Percentiles rank a stretch among this genome's conserved stretches.
Evolutionary conservation across 2,888 invertebrate genomes (phyloP).

Genomic region (Carabus problematicus): DNA sequence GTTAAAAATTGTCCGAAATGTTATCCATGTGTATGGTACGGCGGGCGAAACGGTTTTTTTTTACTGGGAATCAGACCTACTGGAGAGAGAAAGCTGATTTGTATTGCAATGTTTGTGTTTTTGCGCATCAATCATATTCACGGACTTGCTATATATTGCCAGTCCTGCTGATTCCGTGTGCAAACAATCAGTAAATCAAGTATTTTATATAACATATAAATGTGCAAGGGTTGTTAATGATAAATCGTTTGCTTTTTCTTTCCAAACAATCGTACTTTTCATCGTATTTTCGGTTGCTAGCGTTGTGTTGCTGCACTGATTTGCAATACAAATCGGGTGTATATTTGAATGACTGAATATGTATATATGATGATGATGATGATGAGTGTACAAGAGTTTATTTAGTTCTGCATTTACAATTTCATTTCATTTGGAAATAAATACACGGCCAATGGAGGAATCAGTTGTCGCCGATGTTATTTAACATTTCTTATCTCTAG

Average conservation of each 20-base stretch:
- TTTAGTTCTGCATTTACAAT: conserved; percentile 42
- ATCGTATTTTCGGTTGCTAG: too few species aligned
- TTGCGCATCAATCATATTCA: neutral
- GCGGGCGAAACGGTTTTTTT: conserved; percentile 3
- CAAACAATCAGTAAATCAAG: conserved; percentile 6
- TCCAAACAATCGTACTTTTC: neutral
- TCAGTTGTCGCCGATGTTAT: conserved; percentile 20
- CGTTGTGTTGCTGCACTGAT: conserved; percentile 14
- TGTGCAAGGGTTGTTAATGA: conserved; percentile 11
- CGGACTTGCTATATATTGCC: neutral
- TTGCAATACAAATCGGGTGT: conserved; percentile 39
- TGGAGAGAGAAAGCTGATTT: conserved; percentile 28
- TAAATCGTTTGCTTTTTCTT: neutral
- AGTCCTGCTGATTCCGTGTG: neutral
- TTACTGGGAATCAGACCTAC: conserved; percentile 30
- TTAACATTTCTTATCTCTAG: conserved; percentile 34
- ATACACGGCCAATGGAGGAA: neutral
- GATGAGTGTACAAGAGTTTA: conserved; percentile 35
- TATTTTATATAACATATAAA: neutral
- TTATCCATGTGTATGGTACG: too few species aligned
- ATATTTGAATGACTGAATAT: conserved; percentile 41
- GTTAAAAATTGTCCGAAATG: conserved; percentile 21
- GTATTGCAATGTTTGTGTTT: conserved; percentile 29
- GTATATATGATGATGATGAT: conserved; percentile 41
- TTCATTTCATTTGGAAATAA: conserved; percentile 33